Evolutionary conservation across 2,888 invertebrate species (phyloP).

Genomic region (Volucella inanis): DNA sequence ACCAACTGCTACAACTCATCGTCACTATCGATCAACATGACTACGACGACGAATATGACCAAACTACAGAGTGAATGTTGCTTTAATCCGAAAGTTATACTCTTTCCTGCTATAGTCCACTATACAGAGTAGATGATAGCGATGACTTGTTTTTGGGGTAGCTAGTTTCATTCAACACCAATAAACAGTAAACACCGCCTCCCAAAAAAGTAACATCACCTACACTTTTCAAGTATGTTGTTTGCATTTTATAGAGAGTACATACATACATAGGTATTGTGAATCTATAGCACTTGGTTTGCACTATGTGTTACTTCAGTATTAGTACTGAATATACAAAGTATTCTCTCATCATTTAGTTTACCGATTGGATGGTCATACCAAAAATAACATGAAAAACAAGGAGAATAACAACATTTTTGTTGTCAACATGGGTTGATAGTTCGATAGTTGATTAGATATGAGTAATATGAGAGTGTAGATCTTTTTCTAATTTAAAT

Average conservation of each 20-base stretch:
- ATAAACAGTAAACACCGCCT: background rate
- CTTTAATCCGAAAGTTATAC: slow-evolving; percentile 42
- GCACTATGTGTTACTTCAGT: background rate
- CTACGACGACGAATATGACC: slow-evolving; percentile 10
- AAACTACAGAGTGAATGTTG: background rate
- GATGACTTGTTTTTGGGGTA: slow-evolving; percentile 35
- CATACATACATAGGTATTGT: background rate
- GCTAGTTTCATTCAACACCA: slow-evolving; percentile 8
- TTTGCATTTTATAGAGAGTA: slow-evolving; percentile 5
- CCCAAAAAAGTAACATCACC: background rate
- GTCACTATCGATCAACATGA: slow-evolving; percentile 15
- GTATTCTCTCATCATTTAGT: too few species aligned
- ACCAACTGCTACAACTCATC: slow-evolving; percentile 33
- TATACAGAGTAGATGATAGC: background rate
- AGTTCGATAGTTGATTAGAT: background rate
- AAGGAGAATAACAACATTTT: background rate
- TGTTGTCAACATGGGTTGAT: background rate
- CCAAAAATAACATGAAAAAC: slow-evolving; percentile 7
- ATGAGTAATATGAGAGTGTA: background rate
- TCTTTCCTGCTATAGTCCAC: background rate
- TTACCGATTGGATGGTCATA: background rate
- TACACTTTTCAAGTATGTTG: slow-evolving; percentile 27
- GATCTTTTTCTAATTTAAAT: background rate
- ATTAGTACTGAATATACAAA: slow-evolving; percentile 3
- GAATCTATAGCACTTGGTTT: background rate